Evolutionary conservation across 2,113 vertebrate species (phyloP).

Genomic region (Cnemophilus loriae): DNA sequence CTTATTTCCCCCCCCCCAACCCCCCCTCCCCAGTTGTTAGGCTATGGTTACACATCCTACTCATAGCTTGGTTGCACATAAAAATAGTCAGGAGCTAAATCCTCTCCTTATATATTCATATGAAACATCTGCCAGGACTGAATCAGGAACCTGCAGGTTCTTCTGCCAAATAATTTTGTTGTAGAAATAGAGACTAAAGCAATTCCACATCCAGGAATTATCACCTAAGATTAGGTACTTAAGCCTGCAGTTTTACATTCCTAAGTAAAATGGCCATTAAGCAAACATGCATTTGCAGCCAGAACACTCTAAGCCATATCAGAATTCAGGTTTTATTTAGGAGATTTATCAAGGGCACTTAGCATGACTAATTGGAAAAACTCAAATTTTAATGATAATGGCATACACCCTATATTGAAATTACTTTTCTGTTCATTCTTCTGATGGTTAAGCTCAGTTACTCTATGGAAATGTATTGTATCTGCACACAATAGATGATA

Average conservation of each 20-base stretch:
- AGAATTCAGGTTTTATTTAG: background rate
- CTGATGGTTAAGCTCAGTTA: background rate
- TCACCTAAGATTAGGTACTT: background rate
- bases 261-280: background rate
- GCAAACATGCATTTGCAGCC: background rate
- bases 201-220: background rate
- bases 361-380: background rate
- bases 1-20: accelerated
- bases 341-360: background rate
- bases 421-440: slow-evolving; percentile 1
- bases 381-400: background rate
- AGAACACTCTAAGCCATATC: background rate
- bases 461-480: background rate
- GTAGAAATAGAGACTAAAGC: background rate
- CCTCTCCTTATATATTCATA: background rate
- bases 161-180: background rate
- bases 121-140: background rate
- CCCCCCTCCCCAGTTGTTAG: background rate
- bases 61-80: background rate
- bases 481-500: background rate
- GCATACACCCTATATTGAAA: background rate
- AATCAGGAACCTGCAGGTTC: background rate
- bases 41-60: background rate
- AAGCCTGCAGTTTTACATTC: background rate
- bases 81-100: background rate